Evolutionary conservation across 2,888 invertebrate species (phyloP).

Genomic region (Cryptophagus acutangulus): DNA sequence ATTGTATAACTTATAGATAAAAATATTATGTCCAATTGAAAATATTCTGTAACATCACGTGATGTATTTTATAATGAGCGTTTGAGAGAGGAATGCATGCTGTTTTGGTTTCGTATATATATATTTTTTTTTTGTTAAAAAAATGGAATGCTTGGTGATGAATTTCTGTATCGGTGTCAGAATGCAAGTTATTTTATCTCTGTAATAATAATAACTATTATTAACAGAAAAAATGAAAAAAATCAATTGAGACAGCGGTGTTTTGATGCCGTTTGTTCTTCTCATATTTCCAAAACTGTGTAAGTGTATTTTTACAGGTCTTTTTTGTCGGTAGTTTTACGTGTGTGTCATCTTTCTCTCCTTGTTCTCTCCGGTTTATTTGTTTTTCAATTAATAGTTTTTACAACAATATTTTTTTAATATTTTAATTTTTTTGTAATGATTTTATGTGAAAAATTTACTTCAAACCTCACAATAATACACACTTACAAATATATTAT

Average conservation of each 20-base stretch:
- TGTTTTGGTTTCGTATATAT: constrained; percentile 13
- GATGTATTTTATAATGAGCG: constrained; percentile 44
- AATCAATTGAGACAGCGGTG: constrained; percentile 29
- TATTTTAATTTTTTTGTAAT: constrained; percentile 3
- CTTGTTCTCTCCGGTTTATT: constrained; percentile 26
- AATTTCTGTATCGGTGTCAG: constrained; percentile 46
- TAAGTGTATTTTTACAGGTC: constrained; percentile 46
- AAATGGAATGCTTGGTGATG: constrained; percentile 28
- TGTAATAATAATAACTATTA: constrained; percentile 27
- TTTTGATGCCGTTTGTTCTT: constrained; percentile 20
- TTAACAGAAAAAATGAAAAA: constrained; percentile 33
- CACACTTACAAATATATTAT: constrained; percentile 41
- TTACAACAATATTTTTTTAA: neutral
- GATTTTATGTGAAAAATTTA: constrained; percentile 1
- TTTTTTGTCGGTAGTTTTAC: constrained; percentile 46
- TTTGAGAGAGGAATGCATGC: constrained; percentile 23
- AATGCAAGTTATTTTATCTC: constrained; percentile 45
- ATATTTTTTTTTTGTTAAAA: constrained; percentile 8
- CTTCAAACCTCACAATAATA: constrained; percentile 42
- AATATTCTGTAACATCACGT: constrained; percentile 37
- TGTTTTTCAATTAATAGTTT: constrained; percentile 1
- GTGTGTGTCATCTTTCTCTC: constrained; percentile 41
- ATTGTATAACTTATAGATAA: constrained; percentile 44
- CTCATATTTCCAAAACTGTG: constrained; percentile 33
- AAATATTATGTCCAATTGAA: constrained; percentile 40